A percentile compares a stretch with the other conserved stretches of the same genome.
Evolutionary conservation across 2,888 invertebrate species (phyloP).

Genomic region (Urechis unicinctus): DNA sequence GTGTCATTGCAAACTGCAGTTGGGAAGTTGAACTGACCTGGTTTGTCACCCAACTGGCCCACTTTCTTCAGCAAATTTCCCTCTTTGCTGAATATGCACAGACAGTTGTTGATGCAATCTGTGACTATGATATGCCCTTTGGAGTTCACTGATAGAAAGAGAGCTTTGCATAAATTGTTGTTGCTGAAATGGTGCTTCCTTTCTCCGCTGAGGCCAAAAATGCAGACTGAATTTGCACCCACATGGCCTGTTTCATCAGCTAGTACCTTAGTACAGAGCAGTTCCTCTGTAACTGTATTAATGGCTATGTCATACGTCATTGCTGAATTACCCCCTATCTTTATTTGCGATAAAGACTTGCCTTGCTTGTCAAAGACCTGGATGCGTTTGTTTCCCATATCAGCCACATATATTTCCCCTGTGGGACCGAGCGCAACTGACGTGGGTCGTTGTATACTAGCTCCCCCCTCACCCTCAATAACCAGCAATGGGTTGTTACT

Average conservation of each 20-base stretch:
- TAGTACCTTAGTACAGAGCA: constrained; percentile 8
- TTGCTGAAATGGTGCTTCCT: constrained; percentile 7
- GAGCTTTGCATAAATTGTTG: not conserved
- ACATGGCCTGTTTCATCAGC: constrained; percentile 6
- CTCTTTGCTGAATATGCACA: constrained; percentile 13
- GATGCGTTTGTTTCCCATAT: not conserved
- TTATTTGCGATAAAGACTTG: not conserved
- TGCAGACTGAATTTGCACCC: constrained; percentile 5
- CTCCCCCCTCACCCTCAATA: constrained; percentile 2
- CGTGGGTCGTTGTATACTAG: constrained; percentile 6
- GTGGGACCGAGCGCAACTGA: constrained; percentile 6
- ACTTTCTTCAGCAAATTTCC: constrained; percentile 12
- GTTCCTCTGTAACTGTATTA: constrained; percentile 2
- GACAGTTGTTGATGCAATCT: constrained; percentile 10
- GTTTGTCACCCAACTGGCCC: constrained; percentile 8
- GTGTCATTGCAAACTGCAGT: constrained; percentile 2
- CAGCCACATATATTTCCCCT: constrained; percentile 6
- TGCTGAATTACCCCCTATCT: constrained; percentile 3
- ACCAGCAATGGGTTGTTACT: constrained; percentile 7
- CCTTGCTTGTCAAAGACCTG: not conserved
- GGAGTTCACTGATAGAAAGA: constrained; percentile 12
- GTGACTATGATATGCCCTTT: constrained; percentile 14
- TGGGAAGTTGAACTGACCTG: constrained; percentile 14
- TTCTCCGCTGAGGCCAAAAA: constrained; percentile 10
- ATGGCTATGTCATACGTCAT: constrained; percentile 11